phyloP scores from a whole-genome alignment of 2,113 vertebrate genomes.

The Salvelinus alpinus region DNA sequence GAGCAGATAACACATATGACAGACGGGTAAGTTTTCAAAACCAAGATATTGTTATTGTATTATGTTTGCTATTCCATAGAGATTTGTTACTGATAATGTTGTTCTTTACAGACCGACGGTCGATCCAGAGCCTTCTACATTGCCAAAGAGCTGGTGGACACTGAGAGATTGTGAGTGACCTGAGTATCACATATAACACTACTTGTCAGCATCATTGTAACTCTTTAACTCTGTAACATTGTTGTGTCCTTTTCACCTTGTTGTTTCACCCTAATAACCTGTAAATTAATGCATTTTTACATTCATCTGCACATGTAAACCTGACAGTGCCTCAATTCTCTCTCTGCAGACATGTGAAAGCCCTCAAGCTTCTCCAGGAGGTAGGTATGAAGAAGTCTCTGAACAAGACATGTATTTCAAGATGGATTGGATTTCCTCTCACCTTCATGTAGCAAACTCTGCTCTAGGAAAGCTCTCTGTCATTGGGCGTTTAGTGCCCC shows the following conservation, averaged over 20 bases:
- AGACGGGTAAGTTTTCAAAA: constrained; percentile 74
- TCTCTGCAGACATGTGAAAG: constrained; percentile 82
- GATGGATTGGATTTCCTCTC: neutral
- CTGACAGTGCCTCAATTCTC: constrained; percentile 26
- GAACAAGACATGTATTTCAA: neutral
- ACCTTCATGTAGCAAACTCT: neutral
- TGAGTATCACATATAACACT: neutral
- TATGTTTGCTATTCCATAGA: neutral
- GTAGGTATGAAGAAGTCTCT: constrained; percentile 69
- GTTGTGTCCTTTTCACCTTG: neutral
- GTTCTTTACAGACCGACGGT: constrained; percentile 78
- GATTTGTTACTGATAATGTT: constrained; percentile 19
- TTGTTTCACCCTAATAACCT: neutral
- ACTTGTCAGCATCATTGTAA: neutral
- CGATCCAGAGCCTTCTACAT: constrained; percentile 83
- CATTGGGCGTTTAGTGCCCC: too few relatives aligned
- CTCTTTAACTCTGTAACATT: neutral
- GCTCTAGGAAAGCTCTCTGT: neutral
- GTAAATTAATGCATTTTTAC: neutral
- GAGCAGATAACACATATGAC: constrained; percentile 66
- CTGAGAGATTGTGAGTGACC: constrained; percentile 86
- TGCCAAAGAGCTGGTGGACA: constrained; percentile 83
- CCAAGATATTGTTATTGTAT: neutral
- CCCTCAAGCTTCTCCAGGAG: constrained; percentile 77
- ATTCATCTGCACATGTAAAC: neutral